These are phyloP conservation scores for Probaryconus sp. DNA, from an alignment of 1,140 invertebrate genomes.

Conservation along the genomic window DNA sequence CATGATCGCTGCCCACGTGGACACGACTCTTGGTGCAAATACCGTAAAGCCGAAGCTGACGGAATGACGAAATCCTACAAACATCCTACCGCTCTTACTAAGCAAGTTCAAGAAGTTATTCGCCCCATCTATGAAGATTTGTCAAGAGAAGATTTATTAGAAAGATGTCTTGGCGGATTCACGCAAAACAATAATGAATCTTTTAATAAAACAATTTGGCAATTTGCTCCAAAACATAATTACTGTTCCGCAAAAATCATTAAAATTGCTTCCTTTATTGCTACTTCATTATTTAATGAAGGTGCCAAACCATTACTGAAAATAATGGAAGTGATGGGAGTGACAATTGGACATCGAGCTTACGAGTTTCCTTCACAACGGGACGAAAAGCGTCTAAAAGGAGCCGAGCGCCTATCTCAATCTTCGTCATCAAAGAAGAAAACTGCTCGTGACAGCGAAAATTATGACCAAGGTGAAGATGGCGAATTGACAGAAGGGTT, in stretches of 20 bases:
- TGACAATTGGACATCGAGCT: background rate
- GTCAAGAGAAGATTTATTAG: slow-evolving; percentile 30
- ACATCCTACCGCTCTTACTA: slow-evolving; percentile 10
- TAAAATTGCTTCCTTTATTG: slow-evolving; percentile 38
- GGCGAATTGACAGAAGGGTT: too few relatives aligned
- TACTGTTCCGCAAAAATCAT: slow-evolving; percentile 19
- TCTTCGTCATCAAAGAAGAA: background rate
- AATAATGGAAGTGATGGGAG: slow-evolving; percentile 28
- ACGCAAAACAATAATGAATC: slow-evolving; percentile 59
- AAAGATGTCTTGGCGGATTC: slow-evolving; percentile 34
- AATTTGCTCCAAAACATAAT: slow-evolving; percentile 26
- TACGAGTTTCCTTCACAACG: background rate
- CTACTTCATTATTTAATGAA: slow-evolving; percentile 46
- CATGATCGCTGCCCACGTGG: slow-evolving; percentile 39
- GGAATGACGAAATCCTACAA: background rate
- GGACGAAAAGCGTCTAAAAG: background rate
- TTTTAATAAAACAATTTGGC: slow-evolving; percentile 47
- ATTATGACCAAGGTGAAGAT: too few relatives aligned
- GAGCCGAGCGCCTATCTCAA: background rate
- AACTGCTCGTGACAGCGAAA: too few relatives aligned
- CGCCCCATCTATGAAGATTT: slow-evolving; percentile 34
- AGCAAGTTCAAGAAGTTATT: slow-evolving; percentile 35
- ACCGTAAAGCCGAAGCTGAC: slow-evolving; percentile 4
- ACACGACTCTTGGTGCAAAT: slow-evolving; percentile 48
- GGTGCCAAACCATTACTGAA: slow-evolving; percentile 31